Percentiles rank a stretch among this genome's conserved stretches.
phyloP scores from a whole-genome alignment of 2,797 vertebrate genomes.

The Liasis olivaceus region DNA sequence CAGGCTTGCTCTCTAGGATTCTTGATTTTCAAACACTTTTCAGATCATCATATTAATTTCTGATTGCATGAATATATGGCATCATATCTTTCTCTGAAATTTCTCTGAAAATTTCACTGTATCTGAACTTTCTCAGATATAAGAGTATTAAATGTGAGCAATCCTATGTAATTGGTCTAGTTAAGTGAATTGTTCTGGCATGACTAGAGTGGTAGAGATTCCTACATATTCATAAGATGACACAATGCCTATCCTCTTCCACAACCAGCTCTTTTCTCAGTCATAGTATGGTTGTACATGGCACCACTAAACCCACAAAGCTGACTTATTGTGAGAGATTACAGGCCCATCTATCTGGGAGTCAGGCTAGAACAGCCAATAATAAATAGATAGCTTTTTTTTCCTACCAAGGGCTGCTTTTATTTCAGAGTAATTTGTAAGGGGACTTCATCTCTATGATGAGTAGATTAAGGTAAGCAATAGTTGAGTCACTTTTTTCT shows the following conservation, averaged over 20 bases:
- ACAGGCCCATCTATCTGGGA: neutral
- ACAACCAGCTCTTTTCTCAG: neutral
- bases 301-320: neutral
- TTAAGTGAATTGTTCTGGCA: neutral
- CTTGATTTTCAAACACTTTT: conserved; percentile 38
- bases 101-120: neutral
- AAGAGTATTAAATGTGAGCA: neutral
- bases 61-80: conserved; percentile 38
- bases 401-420: neutral
- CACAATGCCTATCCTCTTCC: neutral
- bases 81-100: conserved; percentile 22
- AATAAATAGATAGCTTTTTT: neutral
- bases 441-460: too few species aligned
- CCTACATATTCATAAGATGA: neutral
- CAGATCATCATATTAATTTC: conserved; percentile 44
- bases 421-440: neutral
- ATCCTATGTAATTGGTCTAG: neutral
- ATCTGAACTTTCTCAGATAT: conserved; percentile 25
- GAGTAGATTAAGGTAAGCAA: too few species aligned
- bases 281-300: neutral
- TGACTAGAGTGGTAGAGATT: neutral
- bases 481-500: too few species aligned
- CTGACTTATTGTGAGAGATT: neutral
- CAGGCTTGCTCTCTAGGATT: conserved; percentile 37
- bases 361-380: neutral